Base-by-base conservation (phyloP, 2,888 invertebrate species). In the Mallateleia sp. region DNA sequence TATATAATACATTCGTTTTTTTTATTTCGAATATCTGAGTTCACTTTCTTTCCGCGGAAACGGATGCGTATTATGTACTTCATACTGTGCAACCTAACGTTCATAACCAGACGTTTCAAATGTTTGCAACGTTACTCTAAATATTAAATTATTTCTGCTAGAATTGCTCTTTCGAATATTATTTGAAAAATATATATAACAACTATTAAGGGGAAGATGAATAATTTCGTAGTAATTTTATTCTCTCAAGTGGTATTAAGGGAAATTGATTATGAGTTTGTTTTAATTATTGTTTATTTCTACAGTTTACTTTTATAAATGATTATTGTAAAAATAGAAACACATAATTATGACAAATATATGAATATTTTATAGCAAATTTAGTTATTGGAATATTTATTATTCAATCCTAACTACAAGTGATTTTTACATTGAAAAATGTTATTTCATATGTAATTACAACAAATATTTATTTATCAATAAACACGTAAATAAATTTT, bases 1-100 rank as follows among this genome's bases (percentile, higher is more conserved):
- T 62, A 32, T 60, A 75, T 62, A 75, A 75, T 75, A 52, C 74
- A 62, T 75, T 75, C 62, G 38, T n/a, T 75, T 75, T 75, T 62
- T 75, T 75, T 75, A 75, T 75, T 62, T 62, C 62, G 62, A 50
- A 75, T 38, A 62, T 50, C 58, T 60, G 56, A 71, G 72, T 47
- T 72, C 72, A 34, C 60, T 74, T 60, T 60, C 54, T 60, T 60
- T 74, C 34, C 34, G 50, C 50, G 60, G 25, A 60, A 60, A 74
- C 25, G 71, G 58, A 72, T 58, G 71, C 58, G 28, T 58, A 72
- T 72, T 72, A 72, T 72, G 71, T 45, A 72, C 58, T 72, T 45
- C 58, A 56, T 58, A 28, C 45, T 22, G 47, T 32, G n/a, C 58
- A 72, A 72, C 47, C 60, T 60, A 72, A 72, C 22, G 38, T 47